Evolutionary conservation across 2,888 invertebrate genomes (phyloP), one percentile per base, ranked within the genome.

Genomic region (Leucoptera coffeella): DNA sequence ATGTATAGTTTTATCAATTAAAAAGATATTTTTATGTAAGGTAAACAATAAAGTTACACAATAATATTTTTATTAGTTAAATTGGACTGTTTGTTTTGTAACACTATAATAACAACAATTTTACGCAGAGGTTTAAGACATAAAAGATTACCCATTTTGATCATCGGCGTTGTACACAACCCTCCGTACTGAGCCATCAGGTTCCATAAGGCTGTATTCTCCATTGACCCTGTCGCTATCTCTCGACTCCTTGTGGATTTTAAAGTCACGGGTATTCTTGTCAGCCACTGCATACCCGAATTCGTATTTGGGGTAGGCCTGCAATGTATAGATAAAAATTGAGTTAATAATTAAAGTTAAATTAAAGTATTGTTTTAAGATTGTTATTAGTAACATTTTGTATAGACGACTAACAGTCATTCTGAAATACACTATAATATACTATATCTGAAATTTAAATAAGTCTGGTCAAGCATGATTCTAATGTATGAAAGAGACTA

Each of bases 211-310:
- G 35, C 74, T 73, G 47, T 76, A 76, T 29, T 67, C 65, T 4
- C 76, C 76, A 30, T 59, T 62, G n/a, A 77, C 76, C 29, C 56
- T 50, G 35, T 75, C 73, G 1, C 75, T 75, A 29, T 75, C 74
- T 26, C 76, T 53, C 11, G 58, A 42, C 41, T 77, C 76, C 4
- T 54, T 50, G 33, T 77, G 76, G 17, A 58, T 53, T 36, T 77
- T 76, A 33, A 73, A 67, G 38, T 76, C 76, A 6, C 75, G 75
- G 1, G 75, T 75, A 33, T 71, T 69, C 29, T 64, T 64, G 30
- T 77, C 76, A 4, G 74, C 67, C 26, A 77, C 76, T 15, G 74
- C 67, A 34, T 77, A 75, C 40, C 74, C 72, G 40, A 73, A 75
- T 41, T 74, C 71, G 40, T 77, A 75, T 51, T 74, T 75, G 13